A percentile compares a stretch with the other conserved stretches of the same genome.
Conservation (phyloP, 2,888 invertebrate genomes). For the Eupithecia dodoneata region DNA sequence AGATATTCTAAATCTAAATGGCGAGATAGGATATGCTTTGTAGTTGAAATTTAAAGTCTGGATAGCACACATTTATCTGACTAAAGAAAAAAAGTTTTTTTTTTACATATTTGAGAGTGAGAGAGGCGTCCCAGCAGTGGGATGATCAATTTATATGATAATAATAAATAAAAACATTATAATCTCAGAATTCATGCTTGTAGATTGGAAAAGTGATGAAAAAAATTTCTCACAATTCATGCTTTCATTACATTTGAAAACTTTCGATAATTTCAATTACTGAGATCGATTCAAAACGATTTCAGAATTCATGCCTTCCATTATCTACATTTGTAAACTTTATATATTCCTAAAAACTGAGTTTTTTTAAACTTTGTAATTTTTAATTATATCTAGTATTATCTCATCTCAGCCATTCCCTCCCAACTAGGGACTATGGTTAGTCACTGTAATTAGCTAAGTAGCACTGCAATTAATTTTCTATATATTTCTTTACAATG, state of each 20-base stretch:
- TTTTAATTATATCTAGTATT: background rate
- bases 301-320: background rate
- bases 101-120: background rate
- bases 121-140: no score
- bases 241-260: background rate
- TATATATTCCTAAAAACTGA: background rate
- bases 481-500: slow-evolving; percentile 1
- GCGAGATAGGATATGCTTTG: background rate
- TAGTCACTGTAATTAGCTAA: slow-evolving; percentile 6
- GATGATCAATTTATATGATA: no score
- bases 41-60: background rate
- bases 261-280: background rate
- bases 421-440: background rate
- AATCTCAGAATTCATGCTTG: no score
- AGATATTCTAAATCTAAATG: background rate
- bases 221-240: background rate
- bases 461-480: background rate
- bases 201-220: no score
- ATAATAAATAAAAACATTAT: no score
- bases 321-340: background rate
- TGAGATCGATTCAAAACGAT: background rate
- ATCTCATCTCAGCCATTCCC: background rate
- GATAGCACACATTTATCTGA: background rate
- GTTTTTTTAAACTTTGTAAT: background rate
- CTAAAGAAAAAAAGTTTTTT: background rate